Base-by-base conservation (phyloP, 2,113 vertebrate genomes). In the Tympanuchus pallidicinctus region DNA sequence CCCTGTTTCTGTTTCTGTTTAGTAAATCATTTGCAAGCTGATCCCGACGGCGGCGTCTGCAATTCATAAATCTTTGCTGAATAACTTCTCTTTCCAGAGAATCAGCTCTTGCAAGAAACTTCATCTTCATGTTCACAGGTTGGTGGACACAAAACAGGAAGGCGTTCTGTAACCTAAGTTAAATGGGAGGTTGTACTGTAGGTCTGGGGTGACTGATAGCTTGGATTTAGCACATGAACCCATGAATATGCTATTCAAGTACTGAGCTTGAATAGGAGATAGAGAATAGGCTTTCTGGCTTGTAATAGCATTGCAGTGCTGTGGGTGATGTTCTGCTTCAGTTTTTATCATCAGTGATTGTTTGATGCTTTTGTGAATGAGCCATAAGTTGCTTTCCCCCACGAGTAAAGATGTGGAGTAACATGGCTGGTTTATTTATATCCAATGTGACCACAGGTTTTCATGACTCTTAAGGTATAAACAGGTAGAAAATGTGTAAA, bases 1-100 rank as follows among this genome's bases (percentile, higher is more conserved):
- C 24, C 48, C 73, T 63, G 5, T 59, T 90, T 90, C 73, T 63
- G 5, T 59, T 90, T 90, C 82, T 84, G 89, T 93, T 93, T 75
- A 75, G 81, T 92, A 90, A 96, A 96, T 95, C 89, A 93, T 82
- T 65, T 89, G 70, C 77, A 70, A 90, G 66, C 34, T 75, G 36
- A 25, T 85, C 45, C 34, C 76, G 84, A 63, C 2, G 24, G 74
- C 34, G 11, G 5, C 30, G 83, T 24, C 10, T 43, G 22, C 5
- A 67, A 59, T 36, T 65, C 89, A 92, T 95, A 92, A 93, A 92
- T 94, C 90, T 79, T 30, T 36, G 36, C 74, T 2, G 50, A 65
- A 84, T 8, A 76, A 86, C 77, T 92, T 30, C 38, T 38, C 54
- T 36, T 87, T 52, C 52, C 86, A 88, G 36, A 65, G 7, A 71